A percentile compares a stretch with the other conserved stretches of the same genome.
phyloP scores from a whole-genome alignment of 1,140 invertebrate species.

The Bombus waltoni region DNA sequence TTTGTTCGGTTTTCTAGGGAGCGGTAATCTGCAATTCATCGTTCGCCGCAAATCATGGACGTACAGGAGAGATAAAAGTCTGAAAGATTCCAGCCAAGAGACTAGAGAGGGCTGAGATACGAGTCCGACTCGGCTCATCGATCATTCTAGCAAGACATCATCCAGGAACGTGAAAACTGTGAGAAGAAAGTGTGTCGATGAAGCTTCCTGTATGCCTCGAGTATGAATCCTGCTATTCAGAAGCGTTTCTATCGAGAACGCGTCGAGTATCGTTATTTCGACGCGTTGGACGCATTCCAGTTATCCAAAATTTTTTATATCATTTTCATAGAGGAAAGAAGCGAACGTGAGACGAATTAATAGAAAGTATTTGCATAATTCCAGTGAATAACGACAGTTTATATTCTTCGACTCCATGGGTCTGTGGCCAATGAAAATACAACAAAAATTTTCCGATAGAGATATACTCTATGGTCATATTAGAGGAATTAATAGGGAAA shows the following conservation, averaged over 20 bases:
- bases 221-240: background rate
- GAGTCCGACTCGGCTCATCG: background rate
- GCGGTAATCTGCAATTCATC: slow-evolving; percentile 12
- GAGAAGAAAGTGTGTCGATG: slow-evolving; percentile 7
- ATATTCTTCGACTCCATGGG: background rate
- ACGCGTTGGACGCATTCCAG: background rate
- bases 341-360: background rate
- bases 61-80: background rate
- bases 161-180: background rate
- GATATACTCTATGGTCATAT: background rate
- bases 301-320: background rate
- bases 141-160: slow-evolving; percentile 9
- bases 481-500: background rate
- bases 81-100: no score
- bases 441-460: background rate
- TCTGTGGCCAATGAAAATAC: background rate
- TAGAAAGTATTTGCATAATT: no score
- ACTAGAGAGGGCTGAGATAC: background rate
- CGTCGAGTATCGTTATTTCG: background rate
- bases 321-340: background rate
- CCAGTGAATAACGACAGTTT: no score
- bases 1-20: background rate
- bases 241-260: background rate
- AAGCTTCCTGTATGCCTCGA: background rate
- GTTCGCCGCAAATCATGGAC: background rate